These are phyloP conservation scores for Sinohyriopsis cumingii DNA, from an alignment of 2,888 invertebrate species.

Conservation along the genomic window DNA sequence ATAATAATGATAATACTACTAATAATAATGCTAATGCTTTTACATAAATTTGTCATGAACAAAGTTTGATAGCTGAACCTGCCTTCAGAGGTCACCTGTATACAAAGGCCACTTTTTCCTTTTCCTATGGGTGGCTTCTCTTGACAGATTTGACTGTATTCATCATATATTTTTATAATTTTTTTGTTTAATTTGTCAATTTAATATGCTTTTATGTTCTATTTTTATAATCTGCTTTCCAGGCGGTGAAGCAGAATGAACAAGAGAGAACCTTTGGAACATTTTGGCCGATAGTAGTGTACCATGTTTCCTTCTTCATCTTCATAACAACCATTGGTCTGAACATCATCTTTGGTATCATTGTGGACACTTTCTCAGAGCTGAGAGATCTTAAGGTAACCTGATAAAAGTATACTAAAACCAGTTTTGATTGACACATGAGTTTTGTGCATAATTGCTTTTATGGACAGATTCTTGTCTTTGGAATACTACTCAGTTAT, in stretches of 20 bases:
- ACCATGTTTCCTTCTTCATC: constrained; percentile 72
- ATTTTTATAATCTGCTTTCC: constrained; percentile 14
- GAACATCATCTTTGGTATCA: constrained; percentile 73
- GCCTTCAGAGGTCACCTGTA: too few relatives aligned
- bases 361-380: constrained; percentile 72
- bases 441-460: not conserved
- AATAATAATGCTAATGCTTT: too few relatives aligned
- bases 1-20: too few relatives aligned
- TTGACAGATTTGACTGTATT: not conserved
- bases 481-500: too few relatives aligned
- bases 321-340: constrained; percentile 72
- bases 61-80: too few relatives aligned
- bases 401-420: not conserved
- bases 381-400: constrained; percentile 71
- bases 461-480: too few relatives aligned
- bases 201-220: not conserved
- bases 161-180: not conserved
- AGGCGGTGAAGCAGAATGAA: constrained; percentile 56
- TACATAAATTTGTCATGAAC: too few relatives aligned
- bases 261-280: constrained; percentile 50
- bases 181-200: not conserved
- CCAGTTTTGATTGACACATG: not conserved
- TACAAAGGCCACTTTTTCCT: too few relatives aligned
- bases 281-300: constrained; percentile 68
- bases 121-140: too few relatives aligned